These are phyloP conservation scores for Drosophila fungiperda DNA, from an alignment of 2,888 invertebrate genomes.

Conservation along the genomic window DNA sequence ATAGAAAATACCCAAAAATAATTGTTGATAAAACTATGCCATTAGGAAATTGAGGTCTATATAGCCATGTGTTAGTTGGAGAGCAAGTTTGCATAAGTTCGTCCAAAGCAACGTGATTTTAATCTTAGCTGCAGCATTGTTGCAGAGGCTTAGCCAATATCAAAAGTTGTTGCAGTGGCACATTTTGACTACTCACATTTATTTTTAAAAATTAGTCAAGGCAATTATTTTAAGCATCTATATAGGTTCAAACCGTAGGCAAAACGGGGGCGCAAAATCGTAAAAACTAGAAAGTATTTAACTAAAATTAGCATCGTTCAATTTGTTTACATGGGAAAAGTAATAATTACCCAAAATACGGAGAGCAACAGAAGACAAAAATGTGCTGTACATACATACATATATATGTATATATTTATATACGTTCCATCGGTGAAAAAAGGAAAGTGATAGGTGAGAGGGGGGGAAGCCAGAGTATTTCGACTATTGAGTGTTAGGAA, in stretches of 20 bases:
- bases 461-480: conserved; percentile 40
- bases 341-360: conserved; percentile 81
- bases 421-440: conserved; percentile 27
- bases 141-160: not conserved
- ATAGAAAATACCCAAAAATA: not conserved
- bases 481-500: conserved; percentile 50
- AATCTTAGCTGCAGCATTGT: too few relatives aligned
- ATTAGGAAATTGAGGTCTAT: not conserved
- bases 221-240: not conserved
- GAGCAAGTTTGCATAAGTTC: too few relatives aligned
- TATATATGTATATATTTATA: conserved; percentile 8
- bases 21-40: not conserved
- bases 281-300: conserved; percentile 43
- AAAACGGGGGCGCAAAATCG: conserved; percentile 46
- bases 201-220: not conserved
- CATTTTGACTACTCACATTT: not conserved
- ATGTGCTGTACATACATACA: conserved; percentile 32
- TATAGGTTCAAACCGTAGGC: conserved; percentile 10
- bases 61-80: too few relatives aligned
- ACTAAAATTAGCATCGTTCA: conserved; percentile 71
- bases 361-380: conserved; percentile 54
- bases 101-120: too few relatives aligned
- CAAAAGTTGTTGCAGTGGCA: not conserved
- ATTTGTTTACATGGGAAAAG: conserved; percentile 73
- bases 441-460: not conserved